Base-by-base conservation (phyloP, 2,797 vertebrate genomes). In the Echiichthys vipera region DNA sequence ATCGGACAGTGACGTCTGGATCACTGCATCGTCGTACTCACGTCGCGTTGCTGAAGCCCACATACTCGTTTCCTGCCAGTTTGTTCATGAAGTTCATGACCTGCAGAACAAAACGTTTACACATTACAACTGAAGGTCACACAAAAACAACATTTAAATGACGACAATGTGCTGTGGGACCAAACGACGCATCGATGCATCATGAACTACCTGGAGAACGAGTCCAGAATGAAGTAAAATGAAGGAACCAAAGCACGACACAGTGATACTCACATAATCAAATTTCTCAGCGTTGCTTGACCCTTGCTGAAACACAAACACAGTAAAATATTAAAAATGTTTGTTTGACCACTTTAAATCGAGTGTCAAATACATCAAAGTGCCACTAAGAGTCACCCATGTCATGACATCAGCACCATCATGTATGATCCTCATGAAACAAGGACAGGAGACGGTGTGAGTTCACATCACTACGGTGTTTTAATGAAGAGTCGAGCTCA, bases 1-100 rank as follows among this genome's bases (percentile, higher is more conserved):
- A n/a, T n/a, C n/a, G n/a, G n/a, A 3, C 10, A 7, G 25, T 32
- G 2, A 1, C 8, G n/a, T 32, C 42, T n/a, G 61, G 1, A 3
- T 25, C 0, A 29, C 9, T 1, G n/a, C 5, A 27, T 0, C 0
- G 42, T 9, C 15, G 25, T 9, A 94, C 98, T 99, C 91, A 99
- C 98, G 98, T 99, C 70, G 97, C 97, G 76, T 99, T 99, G 94
- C 96, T 99, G 94, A 99, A 99, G 79, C 97, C 97, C 56, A 99
- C 98, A 70, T 99, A 99, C 80, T 99, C 98, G 72, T 98, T 98
- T 86, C 98, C 98, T 65, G 97, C 97, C 95, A 99, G 95, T 90
- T 98, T 98, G 94, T 99, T 98, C 94, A 99, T 96, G 89, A 98
- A 99, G 84, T 98, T 97, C 97, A 99, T 97, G 81, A 99, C 97